Evolutionary conservation across 1,140 invertebrate genomes (phyloP).

Genomic region (Drosophila melanica): DNA sequence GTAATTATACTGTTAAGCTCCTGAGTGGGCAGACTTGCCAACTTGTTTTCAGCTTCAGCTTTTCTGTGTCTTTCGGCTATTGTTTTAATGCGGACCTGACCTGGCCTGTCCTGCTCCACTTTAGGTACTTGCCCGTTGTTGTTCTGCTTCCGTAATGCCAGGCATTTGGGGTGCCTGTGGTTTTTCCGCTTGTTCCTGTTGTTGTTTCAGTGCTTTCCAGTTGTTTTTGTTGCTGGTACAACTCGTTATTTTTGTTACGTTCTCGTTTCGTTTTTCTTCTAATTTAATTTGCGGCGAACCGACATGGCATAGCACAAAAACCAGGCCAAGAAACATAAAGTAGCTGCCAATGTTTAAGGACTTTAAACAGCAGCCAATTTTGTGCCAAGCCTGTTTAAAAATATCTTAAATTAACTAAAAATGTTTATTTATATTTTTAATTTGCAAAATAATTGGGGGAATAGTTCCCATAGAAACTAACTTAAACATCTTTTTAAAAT

Average conservation of each 20-base stretch:
- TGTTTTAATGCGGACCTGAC: constrained; percentile 31
- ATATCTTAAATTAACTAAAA: neutral
- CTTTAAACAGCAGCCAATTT: constrained; percentile 29
- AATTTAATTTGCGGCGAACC: constrained; percentile 81
- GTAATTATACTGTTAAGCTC: constrained; percentile 69
- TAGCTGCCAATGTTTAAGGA: constrained; percentile 18
- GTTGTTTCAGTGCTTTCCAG: constrained; percentile 16
- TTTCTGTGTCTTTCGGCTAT: constrained; percentile 24
- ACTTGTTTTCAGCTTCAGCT: constrained; percentile 44
- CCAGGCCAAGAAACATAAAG: constrained; percentile 31
- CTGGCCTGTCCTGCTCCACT: constrained; percentile 27
- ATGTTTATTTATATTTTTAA: neutral
- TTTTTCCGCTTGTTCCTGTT: constrained; percentile 47
- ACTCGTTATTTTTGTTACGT: constrained; percentile 61
- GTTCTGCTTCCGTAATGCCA: constrained; percentile 39
- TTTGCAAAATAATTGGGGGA: no score
- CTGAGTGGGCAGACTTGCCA: constrained; percentile 50
- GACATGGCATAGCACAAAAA: constrained; percentile 61
- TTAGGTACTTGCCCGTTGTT: constrained; percentile 31
- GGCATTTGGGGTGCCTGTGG: constrained; percentile 53
- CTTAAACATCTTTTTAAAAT: neutral
- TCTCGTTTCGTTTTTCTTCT: constrained; percentile 67
- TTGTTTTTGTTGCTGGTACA: constrained; percentile 49
- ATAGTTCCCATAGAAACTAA: no score
- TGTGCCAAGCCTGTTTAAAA: constrained; percentile 30